Conservation (phyloP, 2,113 vertebrate species). For the Callopanchax toddi region DNA sequence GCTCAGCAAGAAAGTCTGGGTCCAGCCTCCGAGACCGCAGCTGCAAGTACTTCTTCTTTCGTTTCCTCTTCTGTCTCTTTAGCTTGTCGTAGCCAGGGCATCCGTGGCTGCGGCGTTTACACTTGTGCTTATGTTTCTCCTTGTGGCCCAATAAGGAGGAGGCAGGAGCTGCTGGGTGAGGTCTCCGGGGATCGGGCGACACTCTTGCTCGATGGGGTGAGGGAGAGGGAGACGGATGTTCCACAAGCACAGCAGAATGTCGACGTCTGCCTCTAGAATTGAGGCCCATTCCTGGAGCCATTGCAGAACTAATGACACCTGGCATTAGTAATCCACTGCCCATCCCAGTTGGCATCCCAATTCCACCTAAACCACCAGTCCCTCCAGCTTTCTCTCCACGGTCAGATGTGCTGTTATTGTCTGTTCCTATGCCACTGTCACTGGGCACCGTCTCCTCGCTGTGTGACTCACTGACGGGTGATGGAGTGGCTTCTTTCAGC, state of each 20-base stretch:
- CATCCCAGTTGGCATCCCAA: conserved; percentile 69
- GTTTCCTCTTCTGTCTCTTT: conserved; percentile 95
- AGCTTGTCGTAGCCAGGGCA: conserved; percentile 95
- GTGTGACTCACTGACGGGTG: conserved; percentile 97
- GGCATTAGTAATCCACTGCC: conserved; percentile 82
- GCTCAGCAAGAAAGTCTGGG: conserved; percentile 91
- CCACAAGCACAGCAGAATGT: conserved; percentile 85
- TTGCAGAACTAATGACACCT: conserved; percentile 83
- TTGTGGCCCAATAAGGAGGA: conserved; percentile 84
- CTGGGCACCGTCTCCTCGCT: conserved; percentile 97
- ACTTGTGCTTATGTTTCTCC: conserved; percentile 98
- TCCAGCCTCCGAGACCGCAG: conserved; percentile 89
- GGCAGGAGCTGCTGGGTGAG: conserved; percentile 73
- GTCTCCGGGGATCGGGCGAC: conserved; percentile 82
- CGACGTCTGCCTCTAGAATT: conserved; percentile 81
- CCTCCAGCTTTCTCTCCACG: conserved; percentile 90
- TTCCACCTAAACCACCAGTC: conserved; percentile 65
- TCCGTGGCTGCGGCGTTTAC: conserved; percentile 91
- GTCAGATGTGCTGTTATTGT: conserved; percentile 98
- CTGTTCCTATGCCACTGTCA: conserved; percentile 97
- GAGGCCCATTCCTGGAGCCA: conserved; percentile 73
- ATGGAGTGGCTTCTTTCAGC: conserved; percentile 97
- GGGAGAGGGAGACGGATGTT: conserved; percentile 87
- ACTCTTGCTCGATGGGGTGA: conserved; percentile 76
- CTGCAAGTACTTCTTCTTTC: conserved; percentile 98